These are phyloP conservation scores for Smittia aterrima DNA, from an alignment of 2,888 invertebrate species.

Conservation along the genomic window DNA sequence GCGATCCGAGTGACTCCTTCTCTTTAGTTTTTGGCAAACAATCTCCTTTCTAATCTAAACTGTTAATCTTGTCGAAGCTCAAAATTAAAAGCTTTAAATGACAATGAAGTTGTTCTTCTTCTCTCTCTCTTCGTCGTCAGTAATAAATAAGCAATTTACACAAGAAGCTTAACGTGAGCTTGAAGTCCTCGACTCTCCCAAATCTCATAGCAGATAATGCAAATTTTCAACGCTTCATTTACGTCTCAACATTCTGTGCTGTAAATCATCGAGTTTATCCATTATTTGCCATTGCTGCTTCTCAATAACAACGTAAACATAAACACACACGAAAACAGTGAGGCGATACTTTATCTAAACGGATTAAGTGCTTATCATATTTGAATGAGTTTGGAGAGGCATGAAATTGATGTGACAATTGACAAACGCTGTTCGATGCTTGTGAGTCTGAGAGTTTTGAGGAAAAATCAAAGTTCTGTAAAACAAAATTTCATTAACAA, in stretches of 20 bases:
- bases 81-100: too few relatives aligned
- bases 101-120: too few relatives aligned
- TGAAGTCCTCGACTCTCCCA: neutral
- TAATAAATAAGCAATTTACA: neutral
- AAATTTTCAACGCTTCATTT: slow-evolving; percentile 39
- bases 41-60: neutral
- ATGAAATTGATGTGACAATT: slow-evolving; percentile 37
- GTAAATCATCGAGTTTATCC: slow-evolving; percentile 36
- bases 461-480: neutral
- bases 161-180: neutral
- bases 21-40: too few relatives aligned
- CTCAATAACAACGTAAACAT: slow-evolving; percentile 17
- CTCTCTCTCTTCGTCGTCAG: neutral
- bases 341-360: slow-evolving; percentile 34
- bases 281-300: neutral
- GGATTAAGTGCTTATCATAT: slow-evolving; percentile 37
- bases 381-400: neutral
- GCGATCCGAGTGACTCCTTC: neutral
- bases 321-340: neutral
- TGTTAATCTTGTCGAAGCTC: neutral
- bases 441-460: neutral
- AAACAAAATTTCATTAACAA: neutral
- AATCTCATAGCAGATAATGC: slow-evolving; percentile 3
- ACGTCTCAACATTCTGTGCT: slow-evolving; percentile 34
- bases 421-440: slow-evolving; percentile 13